Evolutionary conservation across 2,888 invertebrate genomes (phyloP), one percentile per base, ranked within the genome.

Genomic region (Drosophila differens): DNA sequence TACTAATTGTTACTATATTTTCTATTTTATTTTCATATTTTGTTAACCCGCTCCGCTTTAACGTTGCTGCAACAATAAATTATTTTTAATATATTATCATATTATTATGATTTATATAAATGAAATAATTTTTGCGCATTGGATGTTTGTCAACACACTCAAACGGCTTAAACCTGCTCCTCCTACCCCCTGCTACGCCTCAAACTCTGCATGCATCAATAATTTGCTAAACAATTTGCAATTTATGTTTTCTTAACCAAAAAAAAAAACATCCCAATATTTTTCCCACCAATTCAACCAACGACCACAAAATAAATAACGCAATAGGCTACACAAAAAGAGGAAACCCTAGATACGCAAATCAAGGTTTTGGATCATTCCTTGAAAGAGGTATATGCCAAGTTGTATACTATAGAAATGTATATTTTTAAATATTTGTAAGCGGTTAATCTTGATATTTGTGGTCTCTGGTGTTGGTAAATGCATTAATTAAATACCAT

Each of bases 321-420:
- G 51, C 79, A 78, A 78, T 95, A 98, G 98, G 98, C 98, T 92
- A 97, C 98, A 93, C 97, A 98, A 95, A 97, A 98, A 94, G 98
- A 99, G 95, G 98, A 98, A 94, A 96, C 97, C 90, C 98, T 96
- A 95, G 97, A 97, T 94, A 96, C 96, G 94, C 97, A 97, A 95
- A 97, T 98, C 93, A 97, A 98, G 95, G 95, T 96, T 93, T 95
- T 98, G 95, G 96, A 97, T 94, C 96, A 96, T 94, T 96, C 97
- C 94, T 96, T 98, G 91, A 97, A 97, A 96, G 98, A 98, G 98
- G 98, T 98, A 97, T 96, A 93, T 91, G 82, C 49, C 53, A 53
- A 62, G 22, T 65, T 78, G 22, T 51, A 55, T 62, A 52, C 53
- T 65, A 59, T 28, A 70, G 59, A 54, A 44, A 44, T 44, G 39